These are phyloP conservation scores for Acanthurus lineatus DNA, from an alignment of 2,797 vertebrate genomes.

Conservation along the genomic window DNA sequence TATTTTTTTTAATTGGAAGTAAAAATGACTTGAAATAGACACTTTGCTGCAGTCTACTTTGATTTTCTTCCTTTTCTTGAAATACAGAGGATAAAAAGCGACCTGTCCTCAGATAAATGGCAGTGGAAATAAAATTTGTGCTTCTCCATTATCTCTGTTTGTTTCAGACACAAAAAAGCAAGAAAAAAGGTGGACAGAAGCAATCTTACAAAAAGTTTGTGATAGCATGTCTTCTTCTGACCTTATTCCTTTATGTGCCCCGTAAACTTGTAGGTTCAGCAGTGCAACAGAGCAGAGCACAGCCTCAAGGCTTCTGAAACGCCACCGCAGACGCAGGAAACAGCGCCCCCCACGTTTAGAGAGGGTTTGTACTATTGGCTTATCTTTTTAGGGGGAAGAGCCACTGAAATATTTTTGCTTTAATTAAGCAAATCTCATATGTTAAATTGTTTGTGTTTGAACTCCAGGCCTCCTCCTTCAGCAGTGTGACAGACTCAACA, in stretches of 20 bases:
- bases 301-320: conserved; percentile 91
- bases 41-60: not conserved
- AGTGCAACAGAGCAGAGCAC: conserved; percentile 95
- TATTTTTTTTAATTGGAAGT: no score
- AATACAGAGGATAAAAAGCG: not conserved
- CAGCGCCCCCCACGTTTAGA: conserved; percentile 92
- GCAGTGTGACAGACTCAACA: conserved; percentile 94
- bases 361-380: conserved; percentile 80
- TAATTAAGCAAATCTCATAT: not conserved
- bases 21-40: no score
- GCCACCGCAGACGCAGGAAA: conserved; percentile 92
- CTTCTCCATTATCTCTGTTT: not conserved
- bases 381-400: no score
- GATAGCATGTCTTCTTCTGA: not conserved
- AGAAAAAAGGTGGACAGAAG: not conserved
- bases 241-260: conserved; percentile 38
- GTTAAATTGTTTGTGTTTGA: not conserved
- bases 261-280: conserved; percentile 86
- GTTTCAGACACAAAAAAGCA: not conserved
- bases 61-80: not conserved
- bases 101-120: no score
- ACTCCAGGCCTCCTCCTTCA: conserved; percentile 92
- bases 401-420: not conserved
- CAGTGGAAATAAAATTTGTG: not conserved
- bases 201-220: conserved; percentile 1